Conservation (phyloP, 2,888 invertebrate species). For the Callimorpha dominula region DNA sequence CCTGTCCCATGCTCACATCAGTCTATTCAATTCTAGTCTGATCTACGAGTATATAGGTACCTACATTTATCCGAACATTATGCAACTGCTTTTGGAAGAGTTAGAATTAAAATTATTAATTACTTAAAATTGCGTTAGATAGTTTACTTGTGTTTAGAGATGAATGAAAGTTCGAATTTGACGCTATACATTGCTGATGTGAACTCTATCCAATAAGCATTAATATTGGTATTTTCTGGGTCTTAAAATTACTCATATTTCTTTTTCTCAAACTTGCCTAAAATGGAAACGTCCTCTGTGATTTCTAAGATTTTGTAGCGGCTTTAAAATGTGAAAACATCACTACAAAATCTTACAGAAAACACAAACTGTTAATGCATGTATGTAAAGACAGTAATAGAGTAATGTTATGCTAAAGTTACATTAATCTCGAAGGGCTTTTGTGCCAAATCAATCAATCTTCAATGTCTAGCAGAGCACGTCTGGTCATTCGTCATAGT, state of each 20-base stretch:
- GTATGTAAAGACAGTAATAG: too few species aligned
- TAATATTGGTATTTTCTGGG: neutral
- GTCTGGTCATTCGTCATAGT: slow-evolving; percentile 12
- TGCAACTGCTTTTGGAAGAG: too few species aligned
- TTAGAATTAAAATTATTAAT: neutral
- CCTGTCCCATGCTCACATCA: neutral
- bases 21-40: neutral
- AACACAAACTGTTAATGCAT: neutral
- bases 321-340: neutral
- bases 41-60: neutral
- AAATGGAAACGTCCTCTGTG: neutral
- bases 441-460: slow-evolving; percentile 16
- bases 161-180: neutral
- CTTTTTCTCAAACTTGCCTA: neutral
- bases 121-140: neutral
- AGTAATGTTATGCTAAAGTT: neutral
- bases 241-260: neutral
- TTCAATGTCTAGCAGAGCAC: slow-evolving; percentile 7
- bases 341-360: neutral
- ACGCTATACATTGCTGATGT: neutral
- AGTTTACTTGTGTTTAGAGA: neutral
- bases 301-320: too few species aligned
- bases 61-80: too few species aligned
- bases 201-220: neutral
- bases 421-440: neutral